These are phyloP conservation scores for rabbit (Oryctolagus cuniculus) DNA, from an alignment of 2,113 vertebrate genomes.

Conservation along the genomic window mOryCun1.1 NC_091443.1:107124501-107125000, in stretches of 20 bases:
- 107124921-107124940: not conserved
- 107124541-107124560: too few relatives aligned
- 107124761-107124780: not conserved
- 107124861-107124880: not conserved
- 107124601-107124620: not conserved
- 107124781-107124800: too few relatives aligned
- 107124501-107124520: too few relatives aligned
- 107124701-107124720: not conserved
- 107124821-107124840: not conserved
- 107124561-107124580: not conserved
- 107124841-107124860: not conserved
- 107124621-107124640: not conserved
- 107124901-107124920: not conserved
- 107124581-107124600: not conserved
- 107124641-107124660: not conserved
- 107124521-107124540: too few relatives aligned
- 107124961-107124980: not conserved
- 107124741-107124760: not conserved
- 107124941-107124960: not conserved
- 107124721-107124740: not conserved
- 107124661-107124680: not conserved
- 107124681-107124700: not conserved
- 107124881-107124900: not conserved
- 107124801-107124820: not conserved
- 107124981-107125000: not conserved